Evolutionary conservation across 1,140 invertebrate species (phyloP).

Genomic region (Theocolax elegans): DNA sequence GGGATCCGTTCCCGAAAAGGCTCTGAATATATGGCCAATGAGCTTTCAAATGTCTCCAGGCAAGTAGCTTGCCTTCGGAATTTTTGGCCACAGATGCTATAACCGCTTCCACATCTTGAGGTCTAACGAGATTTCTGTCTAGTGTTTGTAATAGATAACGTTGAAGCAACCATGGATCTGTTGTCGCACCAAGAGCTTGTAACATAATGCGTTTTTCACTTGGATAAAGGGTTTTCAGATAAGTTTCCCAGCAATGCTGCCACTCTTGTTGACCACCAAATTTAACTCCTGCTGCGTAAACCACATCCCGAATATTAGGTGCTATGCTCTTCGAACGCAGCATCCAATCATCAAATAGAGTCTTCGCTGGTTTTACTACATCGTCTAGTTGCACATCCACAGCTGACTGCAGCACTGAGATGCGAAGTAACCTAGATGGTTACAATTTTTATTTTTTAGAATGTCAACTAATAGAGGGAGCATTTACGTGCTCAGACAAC

Average conservation of each 20-base stretch:
- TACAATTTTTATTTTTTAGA: neutral
- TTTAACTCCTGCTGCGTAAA: constrained; percentile 78
- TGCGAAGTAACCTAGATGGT: constrained; percentile 67
- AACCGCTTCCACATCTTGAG: constrained; percentile 77
- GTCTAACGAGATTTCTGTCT: constrained; percentile 74
- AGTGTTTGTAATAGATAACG: constrained; percentile 76
- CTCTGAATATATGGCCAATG: constrained; percentile 77
- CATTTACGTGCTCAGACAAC: constrained; percentile 19
- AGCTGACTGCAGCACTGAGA: constrained; percentile 71
- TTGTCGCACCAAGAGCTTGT: constrained; percentile 76
- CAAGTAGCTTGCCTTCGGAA: constrained; percentile 76
- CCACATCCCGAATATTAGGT: constrained; percentile 78
- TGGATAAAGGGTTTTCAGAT: constrained; percentile 74
- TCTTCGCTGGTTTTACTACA: constrained; percentile 73
- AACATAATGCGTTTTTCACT: constrained; percentile 77
- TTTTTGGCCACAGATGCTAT: constrained; percentile 78
- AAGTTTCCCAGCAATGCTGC: constrained; percentile 79
- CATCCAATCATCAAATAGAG: constrained; percentile 77
- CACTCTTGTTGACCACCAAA: constrained; percentile 79
- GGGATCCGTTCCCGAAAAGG: constrained; percentile 76
- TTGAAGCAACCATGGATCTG: constrained; percentile 79
- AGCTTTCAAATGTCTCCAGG: constrained; percentile 82
- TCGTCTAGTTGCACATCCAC: constrained; percentile 73
- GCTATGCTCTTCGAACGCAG: constrained; percentile 69
- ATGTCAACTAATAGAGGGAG: neutral